These are phyloP conservation scores for Hylia prasina DNA, from an alignment of 2,113 vertebrate genomes.

Conservation along the genomic window DNA sequence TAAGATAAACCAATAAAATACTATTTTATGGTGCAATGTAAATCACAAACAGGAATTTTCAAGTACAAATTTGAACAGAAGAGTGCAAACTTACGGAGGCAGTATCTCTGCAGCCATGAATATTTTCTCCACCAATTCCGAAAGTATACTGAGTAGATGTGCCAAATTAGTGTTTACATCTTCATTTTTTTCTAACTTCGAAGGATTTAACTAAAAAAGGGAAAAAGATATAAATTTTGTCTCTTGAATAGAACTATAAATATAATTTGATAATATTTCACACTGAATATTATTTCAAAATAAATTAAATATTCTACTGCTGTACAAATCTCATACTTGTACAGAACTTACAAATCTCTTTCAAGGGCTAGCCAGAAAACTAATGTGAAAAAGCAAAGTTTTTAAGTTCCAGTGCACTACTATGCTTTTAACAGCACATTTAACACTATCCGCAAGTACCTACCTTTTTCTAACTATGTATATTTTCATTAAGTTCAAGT, in stretches of 20 bases:
- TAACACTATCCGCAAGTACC: not conserved
- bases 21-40: not conserved
- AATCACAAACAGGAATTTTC: not conserved
- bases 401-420: not conserved
- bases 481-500: not conserved
- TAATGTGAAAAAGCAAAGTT: not conserved
- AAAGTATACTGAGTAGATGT: slow-evolving; percentile 90
- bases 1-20: not conserved
- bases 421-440: not conserved
- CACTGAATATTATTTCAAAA: not conserved
- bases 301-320: not conserved
- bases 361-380: not conserved
- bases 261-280: not conserved
- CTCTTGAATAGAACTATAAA: slow-evolving; percentile 8
- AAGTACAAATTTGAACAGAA: not conserved
- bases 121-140: slow-evolving; percentile 96
- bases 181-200: slow-evolving; percentile 97
- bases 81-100: slow-evolving; percentile 85
- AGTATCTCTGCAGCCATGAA: slow-evolving; percentile 98
- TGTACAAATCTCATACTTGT: not conserved
- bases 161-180: slow-evolving; percentile 90
- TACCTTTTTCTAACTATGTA: not conserved
- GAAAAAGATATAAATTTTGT: not conserved
- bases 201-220: slow-evolving; percentile 88
- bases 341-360: not conserved